Percentiles rank a stretch among this genome's conserved stretches.
phyloP scores from a whole-genome alignment of 2,888 invertebrate species.

The Silvanus unidentatus region DNA sequence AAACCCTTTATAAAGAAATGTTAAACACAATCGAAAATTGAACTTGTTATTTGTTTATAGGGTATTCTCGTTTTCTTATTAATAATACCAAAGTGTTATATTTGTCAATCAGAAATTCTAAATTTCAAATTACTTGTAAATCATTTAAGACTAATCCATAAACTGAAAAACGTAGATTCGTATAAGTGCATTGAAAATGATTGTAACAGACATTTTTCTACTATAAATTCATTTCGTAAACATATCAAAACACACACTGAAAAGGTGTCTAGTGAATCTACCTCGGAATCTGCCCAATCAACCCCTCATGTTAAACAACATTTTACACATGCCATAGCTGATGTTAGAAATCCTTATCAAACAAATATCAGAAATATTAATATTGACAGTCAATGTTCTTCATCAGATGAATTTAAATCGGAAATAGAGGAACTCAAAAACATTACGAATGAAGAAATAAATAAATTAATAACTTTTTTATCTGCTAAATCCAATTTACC shows the following conservation, averaged over 20 bases:
- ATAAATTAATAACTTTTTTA: neutral
- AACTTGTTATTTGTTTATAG: neutral
- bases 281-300: no score
- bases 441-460: neutral
- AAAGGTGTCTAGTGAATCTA: no score
- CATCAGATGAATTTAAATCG: no score
- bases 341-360: no score
- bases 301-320: no score
- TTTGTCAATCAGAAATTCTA: neutral
- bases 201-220: neutral
- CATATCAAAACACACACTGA: neutral
- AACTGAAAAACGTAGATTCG: neutral
- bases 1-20: neutral
- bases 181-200: neutral
- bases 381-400: no score
- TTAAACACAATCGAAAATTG: neutral
- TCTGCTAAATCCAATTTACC: neutral
- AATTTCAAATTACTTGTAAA: neutral
- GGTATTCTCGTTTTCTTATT: neutral
- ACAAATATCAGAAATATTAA: no score
- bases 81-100: neutral
- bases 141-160: neutral
- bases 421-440: neutral
- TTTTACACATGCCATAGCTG: no score
- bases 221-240: neutral